These are phyloP conservation scores for Lutra lutra DNA, from an alignment of 2,797 vertebrate genomes.

Conservation along the genomic window DNA sequence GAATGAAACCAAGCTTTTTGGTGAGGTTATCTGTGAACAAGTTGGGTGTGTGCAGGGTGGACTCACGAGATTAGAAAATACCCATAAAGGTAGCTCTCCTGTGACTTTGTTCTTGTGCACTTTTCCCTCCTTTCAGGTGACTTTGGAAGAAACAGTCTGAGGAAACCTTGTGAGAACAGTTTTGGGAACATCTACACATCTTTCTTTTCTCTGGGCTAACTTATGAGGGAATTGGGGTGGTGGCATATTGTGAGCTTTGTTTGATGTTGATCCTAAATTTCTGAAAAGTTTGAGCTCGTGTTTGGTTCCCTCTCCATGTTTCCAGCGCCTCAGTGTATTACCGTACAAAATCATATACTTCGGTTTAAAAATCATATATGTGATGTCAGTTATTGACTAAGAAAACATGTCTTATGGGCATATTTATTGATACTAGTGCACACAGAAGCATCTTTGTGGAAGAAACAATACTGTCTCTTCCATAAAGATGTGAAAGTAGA, in stretches of 20 bases:
- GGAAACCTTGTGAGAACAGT: neutral
- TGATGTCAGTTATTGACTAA: constrained; percentile 14
- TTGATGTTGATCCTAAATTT: constrained; percentile 1
- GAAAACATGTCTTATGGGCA: constrained; percentile 28
- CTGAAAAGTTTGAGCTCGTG: neutral
- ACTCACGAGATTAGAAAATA: neutral
- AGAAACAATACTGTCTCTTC: neutral
- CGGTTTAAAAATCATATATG: constrained; percentile 21
- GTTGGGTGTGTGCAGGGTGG: neutral
- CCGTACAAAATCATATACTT: neutral
- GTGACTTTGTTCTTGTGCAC: neutral
- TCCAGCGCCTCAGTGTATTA: neutral
- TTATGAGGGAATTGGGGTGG: neutral
- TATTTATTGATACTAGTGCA: neutral
- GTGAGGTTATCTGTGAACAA: neutral
- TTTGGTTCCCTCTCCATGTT: neutral
- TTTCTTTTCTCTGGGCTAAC: neutral
- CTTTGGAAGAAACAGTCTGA: neutral
- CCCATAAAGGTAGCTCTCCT: neutral
- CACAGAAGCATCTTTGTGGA: neutral
- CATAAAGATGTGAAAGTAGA: constrained; percentile 10
- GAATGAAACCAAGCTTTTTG: neutral
- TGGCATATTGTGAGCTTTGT: neutral
- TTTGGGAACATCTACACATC: neutral
- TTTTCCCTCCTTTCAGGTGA: neutral